Conservation (phyloP, 2,797 vertebrate species). For the Gymnoscopelus braueri region DNA sequence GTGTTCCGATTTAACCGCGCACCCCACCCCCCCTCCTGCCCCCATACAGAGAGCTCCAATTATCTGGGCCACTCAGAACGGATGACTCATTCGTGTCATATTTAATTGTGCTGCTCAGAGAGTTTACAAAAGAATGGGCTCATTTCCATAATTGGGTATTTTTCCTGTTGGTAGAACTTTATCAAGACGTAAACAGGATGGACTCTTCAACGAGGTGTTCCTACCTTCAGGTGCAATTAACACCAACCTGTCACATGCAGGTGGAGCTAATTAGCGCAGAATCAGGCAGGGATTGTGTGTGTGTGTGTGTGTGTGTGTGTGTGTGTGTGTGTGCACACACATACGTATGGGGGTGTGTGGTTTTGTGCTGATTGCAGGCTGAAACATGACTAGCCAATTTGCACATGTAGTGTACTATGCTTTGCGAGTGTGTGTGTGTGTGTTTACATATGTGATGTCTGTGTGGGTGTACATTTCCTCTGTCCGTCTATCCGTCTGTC, state of each 20-base stretch:
- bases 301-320: neutral
- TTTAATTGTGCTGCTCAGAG: constrained; percentile 18
- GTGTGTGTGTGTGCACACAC: neutral
- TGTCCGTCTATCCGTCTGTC: constrained; percentile 6
- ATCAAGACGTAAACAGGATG: constrained; percentile 13
- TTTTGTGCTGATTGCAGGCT: neutral
- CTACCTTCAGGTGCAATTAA: constrained; percentile 22
- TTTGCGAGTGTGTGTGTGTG: neutral
- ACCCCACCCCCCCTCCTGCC: neutral
- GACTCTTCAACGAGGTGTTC: neutral
- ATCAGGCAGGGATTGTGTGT: too few relatives aligned
- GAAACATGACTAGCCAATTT: neutral
- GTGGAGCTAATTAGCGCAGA: constrained; percentile 8
- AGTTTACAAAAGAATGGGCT: constrained; percentile 20
- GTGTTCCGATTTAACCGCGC: constrained; percentile 3
- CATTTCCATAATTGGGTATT: constrained; percentile 25
- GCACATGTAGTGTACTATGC: neutral
- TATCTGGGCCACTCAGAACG: neutral
- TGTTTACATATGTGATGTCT: constrained; percentile 17
- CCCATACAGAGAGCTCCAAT: constrained; percentile 1
- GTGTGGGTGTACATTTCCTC: constrained; percentile 13
- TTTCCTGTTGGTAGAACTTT: constrained; percentile 24
- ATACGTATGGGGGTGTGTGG: too few relatives aligned
- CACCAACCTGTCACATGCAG: neutral
- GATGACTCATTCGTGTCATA: constrained; percentile 16